phyloP scores from a whole-genome alignment of 2,113 vertebrate genomes.

The Paraplagusia blochii region DNA sequence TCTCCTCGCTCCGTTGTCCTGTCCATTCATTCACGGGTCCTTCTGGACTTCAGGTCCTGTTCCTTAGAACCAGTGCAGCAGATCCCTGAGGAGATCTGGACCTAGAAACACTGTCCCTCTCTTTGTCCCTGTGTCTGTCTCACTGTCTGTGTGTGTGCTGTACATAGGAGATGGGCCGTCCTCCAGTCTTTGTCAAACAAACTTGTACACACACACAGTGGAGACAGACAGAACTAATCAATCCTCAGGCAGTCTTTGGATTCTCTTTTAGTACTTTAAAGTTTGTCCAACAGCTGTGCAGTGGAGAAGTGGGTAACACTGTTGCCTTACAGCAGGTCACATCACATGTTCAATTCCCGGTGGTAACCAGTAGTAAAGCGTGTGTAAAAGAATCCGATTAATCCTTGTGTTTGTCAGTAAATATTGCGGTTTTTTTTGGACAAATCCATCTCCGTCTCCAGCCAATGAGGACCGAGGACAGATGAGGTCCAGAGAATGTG shows the following conservation, averaged over 20 bases:
- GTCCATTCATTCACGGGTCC: slow-evolving; percentile 42
- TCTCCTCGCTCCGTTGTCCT: slow-evolving; percentile 33
- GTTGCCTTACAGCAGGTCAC: too few relatives aligned
- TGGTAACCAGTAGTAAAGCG: too few relatives aligned
- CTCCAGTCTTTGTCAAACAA: slow-evolving; percentile 70
- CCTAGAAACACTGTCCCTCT: slow-evolving; percentile 57
- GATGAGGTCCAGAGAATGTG: background rate
- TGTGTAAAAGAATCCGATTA: too few relatives aligned
- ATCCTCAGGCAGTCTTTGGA: slow-evolving; percentile 24
- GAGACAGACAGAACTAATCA: slow-evolving; percentile 45
- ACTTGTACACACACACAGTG: slow-evolving; percentile 28
- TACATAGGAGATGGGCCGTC: slow-evolving; percentile 64
- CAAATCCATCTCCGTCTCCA: too few relatives aligned
- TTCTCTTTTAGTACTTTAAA: slow-evolving; percentile 1
- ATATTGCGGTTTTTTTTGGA: too few relatives aligned
- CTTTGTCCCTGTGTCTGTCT: slow-evolving; percentile 25
- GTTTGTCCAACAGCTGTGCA: too few relatives aligned
- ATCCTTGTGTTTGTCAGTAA: too few relatives aligned
- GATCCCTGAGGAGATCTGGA: slow-evolving; percentile 65
- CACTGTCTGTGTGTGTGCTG: slow-evolving; percentile 39
- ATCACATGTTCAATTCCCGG: too few relatives aligned
- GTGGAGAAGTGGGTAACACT: too few relatives aligned
- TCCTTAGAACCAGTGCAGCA: slow-evolving; percentile 62
- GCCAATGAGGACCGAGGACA: background rate
- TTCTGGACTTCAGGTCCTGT: slow-evolving; percentile 57